These are phyloP conservation scores for Andrena fulva DNA, from an alignment of 2,888 invertebrate species.

Conservation along the genomic window DNA sequence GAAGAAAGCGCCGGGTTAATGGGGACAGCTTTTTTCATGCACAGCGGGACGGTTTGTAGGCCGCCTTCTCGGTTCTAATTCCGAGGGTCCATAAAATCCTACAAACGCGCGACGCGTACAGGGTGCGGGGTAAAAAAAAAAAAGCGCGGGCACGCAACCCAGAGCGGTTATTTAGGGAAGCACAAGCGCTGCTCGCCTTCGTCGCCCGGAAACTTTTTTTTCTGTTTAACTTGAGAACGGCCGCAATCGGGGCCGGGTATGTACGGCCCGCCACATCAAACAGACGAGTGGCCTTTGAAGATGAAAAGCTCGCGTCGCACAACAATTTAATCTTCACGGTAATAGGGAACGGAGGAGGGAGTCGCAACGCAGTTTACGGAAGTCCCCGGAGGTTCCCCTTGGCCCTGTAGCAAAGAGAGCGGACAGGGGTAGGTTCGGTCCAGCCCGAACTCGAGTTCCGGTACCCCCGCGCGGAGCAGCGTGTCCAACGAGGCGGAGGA, in stretches of 20 bases:
- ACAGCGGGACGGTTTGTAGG: constrained; percentile 10
- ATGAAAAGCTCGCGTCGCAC: constrained; percentile 77
- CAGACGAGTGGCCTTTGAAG: constrained; percentile 76
- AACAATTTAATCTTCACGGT: constrained; percentile 79
- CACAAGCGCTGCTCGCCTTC: constrained; percentile 36
- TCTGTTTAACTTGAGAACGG: constrained; percentile 59
- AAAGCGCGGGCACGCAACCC: constrained; percentile 10
- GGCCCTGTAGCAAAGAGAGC: constrained; percentile 33
- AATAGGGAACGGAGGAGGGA: constrained; percentile 66
- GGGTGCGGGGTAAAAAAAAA: constrained; percentile 22
- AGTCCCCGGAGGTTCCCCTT: constrained; percentile 62
- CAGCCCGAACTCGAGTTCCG: constrained; percentile 44
- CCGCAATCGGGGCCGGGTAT: constrained; percentile 62
- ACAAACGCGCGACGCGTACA: constrained; percentile 18
- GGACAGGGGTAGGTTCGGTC: not conserved
- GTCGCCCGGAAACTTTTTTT: constrained; percentile 41
- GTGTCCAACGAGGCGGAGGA: constrained; percentile 70
- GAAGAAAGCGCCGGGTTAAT: constrained; percentile 7
- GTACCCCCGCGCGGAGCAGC: constrained; percentile 36
- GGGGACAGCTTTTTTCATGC: constrained; percentile 26
- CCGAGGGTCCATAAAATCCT: constrained; percentile 40
- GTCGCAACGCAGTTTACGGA: constrained; percentile 69
- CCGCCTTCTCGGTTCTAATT: constrained; percentile 41
- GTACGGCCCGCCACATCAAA: constrained; percentile 77
- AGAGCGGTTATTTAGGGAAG: constrained; percentile 55